Evolutionary conservation across 23 tunicate genomes (phyloP).

Genomic region (Trididemnum nubilum): DNA sequence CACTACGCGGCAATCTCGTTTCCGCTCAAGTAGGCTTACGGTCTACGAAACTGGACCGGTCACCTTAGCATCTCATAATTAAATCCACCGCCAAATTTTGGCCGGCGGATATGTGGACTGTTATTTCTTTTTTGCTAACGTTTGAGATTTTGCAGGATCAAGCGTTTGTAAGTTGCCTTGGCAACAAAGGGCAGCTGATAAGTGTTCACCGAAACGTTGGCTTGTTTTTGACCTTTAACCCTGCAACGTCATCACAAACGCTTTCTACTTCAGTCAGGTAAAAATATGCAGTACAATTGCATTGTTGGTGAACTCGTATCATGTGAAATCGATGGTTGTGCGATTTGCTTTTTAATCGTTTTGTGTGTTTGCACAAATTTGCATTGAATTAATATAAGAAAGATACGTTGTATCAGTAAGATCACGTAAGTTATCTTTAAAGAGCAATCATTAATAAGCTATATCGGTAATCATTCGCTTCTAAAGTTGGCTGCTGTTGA

Average conservation of each 20-base stretch:
- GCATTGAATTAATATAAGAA: background rate
- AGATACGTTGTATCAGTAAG: background rate
- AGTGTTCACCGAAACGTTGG: slow-evolving; percentile 39
- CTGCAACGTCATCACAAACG: background rate
- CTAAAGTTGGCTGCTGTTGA: no score
- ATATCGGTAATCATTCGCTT: no score
- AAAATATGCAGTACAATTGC: background rate
- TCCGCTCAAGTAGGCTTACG: no score
- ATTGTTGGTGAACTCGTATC: background rate
- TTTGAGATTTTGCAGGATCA: slow-evolving; percentile 14
- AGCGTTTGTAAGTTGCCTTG: slow-evolving; percentile 47
- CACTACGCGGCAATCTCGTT: no score
- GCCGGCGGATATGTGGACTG: no score
- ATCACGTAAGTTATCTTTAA: no score
- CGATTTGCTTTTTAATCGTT: background rate
- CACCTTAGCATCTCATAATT: no score
- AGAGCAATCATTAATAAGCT: no score
- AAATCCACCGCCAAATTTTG: no score
- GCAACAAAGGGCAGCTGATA: slow-evolving; percentile 50
- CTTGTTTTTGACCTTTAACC: slow-evolving; percentile 53
- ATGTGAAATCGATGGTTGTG: background rate
- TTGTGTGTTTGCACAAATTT: background rate
- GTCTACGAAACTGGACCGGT: no score
- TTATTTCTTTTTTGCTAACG: no score
- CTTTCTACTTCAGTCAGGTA: slow-evolving; percentile 35